A percentile compares a stretch with the other conserved stretches of the same genome.
Evolutionary conservation across 2,888 invertebrate genomes (phyloP).

Genomic region (Phyllotreta cruciferae): DNA sequence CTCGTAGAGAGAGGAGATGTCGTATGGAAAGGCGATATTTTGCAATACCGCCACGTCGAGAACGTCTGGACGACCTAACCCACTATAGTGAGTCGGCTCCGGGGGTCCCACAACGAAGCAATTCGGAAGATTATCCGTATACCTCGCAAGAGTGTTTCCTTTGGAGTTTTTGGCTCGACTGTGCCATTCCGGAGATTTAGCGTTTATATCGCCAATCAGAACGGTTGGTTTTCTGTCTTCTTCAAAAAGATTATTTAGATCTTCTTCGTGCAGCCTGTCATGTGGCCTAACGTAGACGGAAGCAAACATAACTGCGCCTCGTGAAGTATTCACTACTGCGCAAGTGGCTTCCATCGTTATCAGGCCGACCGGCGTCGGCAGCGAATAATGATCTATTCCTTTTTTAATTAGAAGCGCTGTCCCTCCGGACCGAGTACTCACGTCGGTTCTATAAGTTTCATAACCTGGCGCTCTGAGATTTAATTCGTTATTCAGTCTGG

Average conservation of each 20-base stretch:
- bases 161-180: background rate
- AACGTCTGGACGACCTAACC: background rate
- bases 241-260: background rate
- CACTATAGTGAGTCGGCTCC: background rate
- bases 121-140: background rate
- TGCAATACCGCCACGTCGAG: background rate
- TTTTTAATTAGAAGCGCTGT: slow-evolving; percentile 1
- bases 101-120: slow-evolving; percentile 3
- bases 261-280: background rate
- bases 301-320: background rate
- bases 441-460: background rate
- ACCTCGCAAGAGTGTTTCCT: background rate
- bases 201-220: background rate
- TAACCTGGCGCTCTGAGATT: slow-evolving; percentile 2
- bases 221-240: background rate
- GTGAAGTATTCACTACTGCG: background rate
- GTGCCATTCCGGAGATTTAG: background rate
- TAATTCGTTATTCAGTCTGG: background rate
- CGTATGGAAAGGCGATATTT: background rate
- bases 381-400: slow-evolving; percentile 5
- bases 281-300: background rate
- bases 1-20: slow-evolving; percentile 1
- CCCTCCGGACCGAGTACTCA: background rate
- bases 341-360: slow-evolving; percentile 13
- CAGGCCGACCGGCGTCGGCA: background rate